A percentile compares a stretch with the other conserved stretches of the same genome.
Conservation (phyloP, 64 coral and sea anemone genomes). For the Pocillopora damicornis region DNA sequence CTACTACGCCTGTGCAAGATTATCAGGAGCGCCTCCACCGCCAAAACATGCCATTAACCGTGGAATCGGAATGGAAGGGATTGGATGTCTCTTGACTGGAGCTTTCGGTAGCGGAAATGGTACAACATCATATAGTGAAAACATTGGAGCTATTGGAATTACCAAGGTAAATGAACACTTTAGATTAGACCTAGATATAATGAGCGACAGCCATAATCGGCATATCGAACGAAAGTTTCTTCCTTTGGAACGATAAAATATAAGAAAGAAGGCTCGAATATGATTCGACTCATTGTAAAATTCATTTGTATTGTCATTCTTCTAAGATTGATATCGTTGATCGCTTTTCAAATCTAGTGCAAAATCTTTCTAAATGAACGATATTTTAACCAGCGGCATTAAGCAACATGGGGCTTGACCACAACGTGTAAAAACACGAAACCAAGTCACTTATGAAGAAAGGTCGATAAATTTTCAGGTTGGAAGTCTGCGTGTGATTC, state of each 20-base stretch:
- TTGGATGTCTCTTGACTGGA: constrained; percentile 58
- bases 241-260: no score
- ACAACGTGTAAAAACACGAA: neutral
- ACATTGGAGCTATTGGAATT: constrained; percentile 64
- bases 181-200: neutral
- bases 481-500: constrained; percentile 57
- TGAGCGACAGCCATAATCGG: no score
- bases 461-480: constrained; percentile 13
- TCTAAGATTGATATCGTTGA: no score
- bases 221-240: neutral
- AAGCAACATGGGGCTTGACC: no score
- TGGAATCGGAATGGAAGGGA: constrained; percentile 59
- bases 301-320: no score
- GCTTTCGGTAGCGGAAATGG: constrained; percentile 53
- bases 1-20: constrained; percentile 56
- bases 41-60: constrained; percentile 54
- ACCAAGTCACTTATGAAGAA: neutral
- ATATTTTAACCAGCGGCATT: no score
- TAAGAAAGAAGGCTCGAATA: no score
- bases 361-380: no score
- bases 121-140: constrained; percentile 56
- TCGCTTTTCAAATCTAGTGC: no score
- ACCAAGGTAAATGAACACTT: constrained; percentile 41
- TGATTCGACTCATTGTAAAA: no score
- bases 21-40: constrained; percentile 56